A percentile compares a stretch with the other conserved stretches of the same genome.
These are phyloP conservation scores for Zaprionus gabonicus DNA, from an alignment of 1,140 invertebrate genomes.

Conservation along the genomic window DNA sequence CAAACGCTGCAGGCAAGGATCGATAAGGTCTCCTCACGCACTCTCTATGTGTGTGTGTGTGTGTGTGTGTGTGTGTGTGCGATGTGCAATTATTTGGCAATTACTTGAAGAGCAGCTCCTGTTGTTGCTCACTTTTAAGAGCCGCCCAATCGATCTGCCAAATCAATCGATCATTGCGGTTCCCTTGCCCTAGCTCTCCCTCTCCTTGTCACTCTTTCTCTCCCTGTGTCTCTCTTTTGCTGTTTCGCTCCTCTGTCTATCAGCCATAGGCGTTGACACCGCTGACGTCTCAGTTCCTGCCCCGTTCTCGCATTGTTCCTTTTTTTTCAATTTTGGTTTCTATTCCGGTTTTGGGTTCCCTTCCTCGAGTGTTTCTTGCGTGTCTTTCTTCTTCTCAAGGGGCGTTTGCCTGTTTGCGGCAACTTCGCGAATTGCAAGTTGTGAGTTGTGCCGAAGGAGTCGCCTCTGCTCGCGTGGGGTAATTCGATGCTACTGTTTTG, in stretches of 20 bases:
- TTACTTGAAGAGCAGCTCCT: conserved; percentile 55
- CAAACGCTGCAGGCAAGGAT: conserved; percentile 52
- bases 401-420: conserved; percentile 22
- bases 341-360: conserved; percentile 4
- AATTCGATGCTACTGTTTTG: neutral
- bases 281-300: conserved; percentile 14
- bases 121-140: conserved; percentile 15
- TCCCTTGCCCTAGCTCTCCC: neutral
- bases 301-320: conserved; percentile 13
- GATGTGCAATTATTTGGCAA: conserved; percentile 67
- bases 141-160: conserved; percentile 38
- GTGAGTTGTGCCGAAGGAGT: neutral
- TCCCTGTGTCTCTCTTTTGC: neutral
- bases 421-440: neutral
- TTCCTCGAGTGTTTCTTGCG: neutral
- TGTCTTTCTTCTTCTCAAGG: conserved; percentile 1
- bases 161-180: conserved; percentile 61
- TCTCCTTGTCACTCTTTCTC: neutral
- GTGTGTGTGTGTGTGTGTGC: conserved; percentile 7
- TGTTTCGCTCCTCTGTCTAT: neutral
- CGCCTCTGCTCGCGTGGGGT: neutral
- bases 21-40: conserved; percentile 11
- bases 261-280: conserved; percentile 44
- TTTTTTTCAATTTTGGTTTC: conserved; percentile 14
- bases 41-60: neutral